Conservation (phyloP, 1,140 invertebrate genomes). For the Procambarus virginalis region DNA sequence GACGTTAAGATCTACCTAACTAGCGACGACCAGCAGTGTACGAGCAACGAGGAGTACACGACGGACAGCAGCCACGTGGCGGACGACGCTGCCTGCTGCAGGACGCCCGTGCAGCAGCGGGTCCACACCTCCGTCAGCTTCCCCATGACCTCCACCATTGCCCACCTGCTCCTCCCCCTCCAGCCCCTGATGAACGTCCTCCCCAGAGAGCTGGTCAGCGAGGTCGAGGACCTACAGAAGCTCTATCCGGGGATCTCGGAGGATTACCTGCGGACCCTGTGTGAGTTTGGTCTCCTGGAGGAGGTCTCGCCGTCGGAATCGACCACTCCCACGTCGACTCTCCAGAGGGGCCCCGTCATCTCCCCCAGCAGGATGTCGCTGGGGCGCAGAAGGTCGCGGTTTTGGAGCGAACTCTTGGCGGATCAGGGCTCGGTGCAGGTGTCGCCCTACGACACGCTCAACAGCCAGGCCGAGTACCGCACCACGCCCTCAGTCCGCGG, state of each 20-base stretch:
- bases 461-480: conserved; percentile 29
- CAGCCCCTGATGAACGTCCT: conserved; percentile 47
- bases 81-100: neutral
- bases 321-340: conserved; percentile 26
- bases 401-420: neutral
- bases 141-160: conserved; percentile 35
- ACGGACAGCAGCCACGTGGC: neutral
- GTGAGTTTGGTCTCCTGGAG: conserved; percentile 58
- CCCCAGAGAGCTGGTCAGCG: conserved; percentile 38
- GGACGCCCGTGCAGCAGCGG: neutral
- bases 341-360: conserved; percentile 12
- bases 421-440: neutral
- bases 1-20: conserved; percentile 7
- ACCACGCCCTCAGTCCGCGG: conserved; percentile 44
- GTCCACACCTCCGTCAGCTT: conserved; percentile 16
- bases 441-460: conserved; percentile 18
- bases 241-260: conserved; percentile 52
- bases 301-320: conserved; percentile 31
- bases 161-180: conserved; percentile 42
- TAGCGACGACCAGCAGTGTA: neutral
- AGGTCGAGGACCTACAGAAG: conserved; percentile 39
- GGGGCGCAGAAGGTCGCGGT: conserved; percentile 35
- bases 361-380: conserved; percentile 19
- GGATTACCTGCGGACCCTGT: conserved; percentile 48
- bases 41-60: neutral